Evolutionary conservation across 1,140 invertebrate genomes (phyloP), one percentile per base, ranked within the genome.

Genomic region (Vanessa atalanta): DNA sequence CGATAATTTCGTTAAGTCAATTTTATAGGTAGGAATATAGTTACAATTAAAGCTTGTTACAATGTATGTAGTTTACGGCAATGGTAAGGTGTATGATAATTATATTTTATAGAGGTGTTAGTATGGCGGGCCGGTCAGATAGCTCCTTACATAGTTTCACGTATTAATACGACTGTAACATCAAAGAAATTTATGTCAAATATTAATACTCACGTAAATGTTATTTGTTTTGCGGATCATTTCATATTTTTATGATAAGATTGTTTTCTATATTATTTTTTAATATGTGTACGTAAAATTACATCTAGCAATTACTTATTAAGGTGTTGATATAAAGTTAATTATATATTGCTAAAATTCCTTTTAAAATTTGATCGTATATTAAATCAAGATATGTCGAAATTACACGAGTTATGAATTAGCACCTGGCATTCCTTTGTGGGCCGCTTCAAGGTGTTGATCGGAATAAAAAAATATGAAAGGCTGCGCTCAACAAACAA

Each of bases 401-500:
- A 72, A 64, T 66, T 72, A 77, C 53, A 79, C 75, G 70, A 79
- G 70, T 79, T 79, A 79, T 77, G 71, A 70, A 65, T 76, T 60
- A 23, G 70, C 75, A 76, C 70, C 70, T 76, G 75, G 75, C 65
- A 37, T 61, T 50, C 47, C 79, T 79, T 78, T 78, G 13, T 61
- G 26, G 26, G 57, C 57, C 63, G 61, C 11, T 63, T 68, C 69
- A 78, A 78, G 76, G 76, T 78, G 76, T 78, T 72, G 76, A 78
- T 65, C 76, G 73, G 23, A 64, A 65, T 78, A 72, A 75, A 75
- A 31, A 72, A 78, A 60, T 68, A 75, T 78, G 69, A 78, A 64
- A 71, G 70, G 61, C 57, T 72, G 55, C 73, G 72, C 75, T 75
- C 70, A 71, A 78, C 72, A 90, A 92, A 92, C 87, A 91, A 92